A percentile compares a stretch with the other conserved stretches of the same genome.
Conservation (phyloP, 2,113 vertebrate species). For the Dicentrarchus labrax region DNA sequence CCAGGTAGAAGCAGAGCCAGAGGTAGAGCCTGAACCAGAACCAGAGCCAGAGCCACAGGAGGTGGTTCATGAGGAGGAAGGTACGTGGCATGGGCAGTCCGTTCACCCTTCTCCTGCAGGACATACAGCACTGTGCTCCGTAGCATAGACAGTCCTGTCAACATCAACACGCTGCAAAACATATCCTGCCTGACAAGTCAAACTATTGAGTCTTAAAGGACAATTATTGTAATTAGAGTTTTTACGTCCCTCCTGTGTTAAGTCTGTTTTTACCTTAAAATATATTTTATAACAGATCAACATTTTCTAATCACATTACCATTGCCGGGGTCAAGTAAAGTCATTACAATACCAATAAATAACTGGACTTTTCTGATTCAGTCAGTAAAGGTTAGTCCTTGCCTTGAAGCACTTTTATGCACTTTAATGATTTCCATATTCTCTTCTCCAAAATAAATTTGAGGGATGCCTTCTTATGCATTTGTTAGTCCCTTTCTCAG, state of each 20-base stretch:
- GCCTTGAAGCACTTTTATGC: neutral
- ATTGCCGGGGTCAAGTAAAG: neutral
- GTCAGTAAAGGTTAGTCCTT: neutral
- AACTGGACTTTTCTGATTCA: neutral
- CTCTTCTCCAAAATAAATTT: neutral
- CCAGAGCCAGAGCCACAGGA: constrained; percentile 72
- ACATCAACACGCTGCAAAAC: constrained; percentile 38
- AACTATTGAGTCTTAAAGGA: neutral
- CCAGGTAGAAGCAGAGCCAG: constrained; percentile 80
- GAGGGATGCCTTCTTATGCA: too few species aligned
- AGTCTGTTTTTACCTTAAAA: neutral
- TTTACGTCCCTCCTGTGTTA: neutral
- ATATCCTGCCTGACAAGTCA: constrained; percentile 25
- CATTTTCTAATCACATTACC: neutral
- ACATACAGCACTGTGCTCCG: constrained; percentile 37
- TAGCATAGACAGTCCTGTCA: constrained; percentile 8
- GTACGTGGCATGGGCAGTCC: constrained; percentile 85
- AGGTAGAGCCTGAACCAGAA: constrained; percentile 76
- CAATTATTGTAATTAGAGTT: neutral
- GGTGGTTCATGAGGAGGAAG: constrained; percentile 85
- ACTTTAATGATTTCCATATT: neutral
- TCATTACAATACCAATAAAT: neutral
- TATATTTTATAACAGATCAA: neutral
- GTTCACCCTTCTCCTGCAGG: constrained; percentile 71
- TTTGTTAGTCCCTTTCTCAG: too few species aligned